These are phyloP conservation scores for Neuroterus valhalla DNA, from an alignment of 1,140 invertebrate species.

Conservation along the genomic window DNA sequence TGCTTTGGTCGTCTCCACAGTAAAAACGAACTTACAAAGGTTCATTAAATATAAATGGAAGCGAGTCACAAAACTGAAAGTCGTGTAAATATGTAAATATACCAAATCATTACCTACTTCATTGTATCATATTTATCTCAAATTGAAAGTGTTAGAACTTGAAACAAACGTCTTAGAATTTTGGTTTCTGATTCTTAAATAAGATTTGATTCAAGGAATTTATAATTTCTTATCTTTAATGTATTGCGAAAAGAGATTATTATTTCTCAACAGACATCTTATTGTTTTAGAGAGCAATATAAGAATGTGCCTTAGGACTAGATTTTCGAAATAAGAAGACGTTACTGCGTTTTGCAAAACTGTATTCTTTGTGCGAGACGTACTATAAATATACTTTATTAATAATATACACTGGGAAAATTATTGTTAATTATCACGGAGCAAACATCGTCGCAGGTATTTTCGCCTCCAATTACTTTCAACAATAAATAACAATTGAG, in stretches of 20 bases:
- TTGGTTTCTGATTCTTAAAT: too few species aligned
- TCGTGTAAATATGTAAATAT: conserved; percentile 37
- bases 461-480: not conserved
- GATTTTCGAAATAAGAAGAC: not conserved
- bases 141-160: not conserved
- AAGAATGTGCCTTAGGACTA: not conserved
- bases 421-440: conserved; percentile 30
- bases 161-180: too few species aligned
- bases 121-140: not conserved
- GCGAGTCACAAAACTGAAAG: conserved; percentile 46
- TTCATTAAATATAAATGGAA: conserved; percentile 83
- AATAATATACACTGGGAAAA: not conserved
- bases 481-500: conserved; percentile 20
- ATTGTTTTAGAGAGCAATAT: too few species aligned
- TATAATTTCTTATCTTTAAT: too few species aligned
- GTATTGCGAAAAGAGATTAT: too few species aligned
- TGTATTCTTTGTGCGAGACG: conserved; percentile 25
- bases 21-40: conserved; percentile 80
- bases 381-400: conserved; percentile 22
- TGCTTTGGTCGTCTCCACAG: conserved; percentile 80
- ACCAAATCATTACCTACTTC: not conserved
- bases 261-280: too few species aligned
- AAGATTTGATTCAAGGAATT: too few species aligned
- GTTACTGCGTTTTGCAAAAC: not conserved
- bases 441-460: conserved; percentile 2